phyloP scores from a whole-genome alignment of 2,888 invertebrate species.

The Idaea biselata region DNA sequence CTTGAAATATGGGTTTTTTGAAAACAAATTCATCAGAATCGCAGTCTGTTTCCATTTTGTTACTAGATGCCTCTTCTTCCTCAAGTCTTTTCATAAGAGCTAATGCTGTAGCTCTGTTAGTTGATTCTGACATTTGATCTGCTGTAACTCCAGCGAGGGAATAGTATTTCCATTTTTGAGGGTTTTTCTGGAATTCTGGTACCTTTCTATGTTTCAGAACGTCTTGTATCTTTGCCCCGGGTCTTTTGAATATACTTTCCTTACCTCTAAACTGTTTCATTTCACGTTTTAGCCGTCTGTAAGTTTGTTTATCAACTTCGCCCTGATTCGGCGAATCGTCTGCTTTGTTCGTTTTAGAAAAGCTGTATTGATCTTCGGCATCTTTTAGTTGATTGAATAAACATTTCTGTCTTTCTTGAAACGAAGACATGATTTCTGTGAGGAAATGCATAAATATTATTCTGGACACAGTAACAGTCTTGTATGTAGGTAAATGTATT shows the following conservation, averaged over 20 bases:
- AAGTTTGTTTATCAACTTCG: conserved; percentile 55
- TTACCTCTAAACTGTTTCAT: conserved; percentile 84
- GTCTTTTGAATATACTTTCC: conserved; percentile 90
- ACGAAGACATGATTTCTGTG: conserved; percentile 57
- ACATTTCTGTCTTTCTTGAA: conserved; percentile 83
- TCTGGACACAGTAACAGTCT: neutral
- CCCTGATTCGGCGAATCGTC: conserved; percentile 51
- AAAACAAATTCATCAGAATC: conserved; percentile 54
- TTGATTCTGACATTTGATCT: conserved; percentile 88
- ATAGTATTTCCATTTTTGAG: conserved; percentile 91
- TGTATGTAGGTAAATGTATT: neutral
- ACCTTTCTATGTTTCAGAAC: conserved; percentile 73
- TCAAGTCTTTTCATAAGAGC: conserved; percentile 87
- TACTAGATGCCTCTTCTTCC: conserved; percentile 57
- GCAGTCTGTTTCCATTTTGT: conserved; percentile 47
- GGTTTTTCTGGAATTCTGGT: conserved; percentile 83
- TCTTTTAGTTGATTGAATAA: conserved; percentile 85
- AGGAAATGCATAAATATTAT: conserved; percentile 12
- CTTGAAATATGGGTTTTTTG: conserved; percentile 66
- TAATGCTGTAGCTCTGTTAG: conserved; percentile 88
- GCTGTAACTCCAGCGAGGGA: conserved; percentile 87
- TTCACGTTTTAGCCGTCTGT: conserved; percentile 68
- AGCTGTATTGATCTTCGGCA: conserved; percentile 80
- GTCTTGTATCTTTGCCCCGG: conserved; percentile 82
- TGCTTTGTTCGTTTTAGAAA: conserved; percentile 56